Evolutionary conservation across 2,888 invertebrate genomes (phyloP).

Genomic region (Axea sp.): DNA sequence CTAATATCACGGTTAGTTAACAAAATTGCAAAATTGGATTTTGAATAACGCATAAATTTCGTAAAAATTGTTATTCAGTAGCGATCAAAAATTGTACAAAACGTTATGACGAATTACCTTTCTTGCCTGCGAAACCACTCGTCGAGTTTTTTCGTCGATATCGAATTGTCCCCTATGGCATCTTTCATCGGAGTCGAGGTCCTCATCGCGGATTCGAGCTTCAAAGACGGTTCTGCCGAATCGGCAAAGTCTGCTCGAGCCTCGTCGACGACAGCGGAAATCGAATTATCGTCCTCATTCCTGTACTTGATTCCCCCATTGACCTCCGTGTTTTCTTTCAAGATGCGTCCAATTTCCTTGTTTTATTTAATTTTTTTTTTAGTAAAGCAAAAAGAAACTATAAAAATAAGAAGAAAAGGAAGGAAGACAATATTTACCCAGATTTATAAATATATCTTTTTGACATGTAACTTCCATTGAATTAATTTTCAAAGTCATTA

Average conservation of each 20-base stretch:
- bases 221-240: conserved; percentile 57
- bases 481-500: no score
- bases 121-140: conserved; percentile 61
- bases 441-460: no score
- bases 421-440: not conserved
- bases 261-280: conserved; percentile 47
- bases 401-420: conserved; percentile 3
- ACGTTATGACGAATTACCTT: conserved; percentile 41
- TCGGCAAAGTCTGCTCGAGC: conserved; percentile 47
- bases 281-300: conserved; percentile 61
- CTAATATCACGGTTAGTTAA: no score
- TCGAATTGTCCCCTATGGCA: conserved; percentile 59
- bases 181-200: conserved; percentile 64
- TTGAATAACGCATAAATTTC: no score
- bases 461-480: no score
- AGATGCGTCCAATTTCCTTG: conserved; percentile 51
- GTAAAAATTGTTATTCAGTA: no score
- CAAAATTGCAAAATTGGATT: no score
- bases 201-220: conserved; percentile 56
- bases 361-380: conserved; percentile 21
- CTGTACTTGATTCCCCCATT: conserved; percentile 39
- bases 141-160: conserved; percentile 64
- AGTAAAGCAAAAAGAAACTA: not conserved
- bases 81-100: conserved; percentile 11
- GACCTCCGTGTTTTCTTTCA: conserved; percentile 54